Conservation (phyloP, 2,113 vertebrate species). For the Lophius piscatorius region DNA sequence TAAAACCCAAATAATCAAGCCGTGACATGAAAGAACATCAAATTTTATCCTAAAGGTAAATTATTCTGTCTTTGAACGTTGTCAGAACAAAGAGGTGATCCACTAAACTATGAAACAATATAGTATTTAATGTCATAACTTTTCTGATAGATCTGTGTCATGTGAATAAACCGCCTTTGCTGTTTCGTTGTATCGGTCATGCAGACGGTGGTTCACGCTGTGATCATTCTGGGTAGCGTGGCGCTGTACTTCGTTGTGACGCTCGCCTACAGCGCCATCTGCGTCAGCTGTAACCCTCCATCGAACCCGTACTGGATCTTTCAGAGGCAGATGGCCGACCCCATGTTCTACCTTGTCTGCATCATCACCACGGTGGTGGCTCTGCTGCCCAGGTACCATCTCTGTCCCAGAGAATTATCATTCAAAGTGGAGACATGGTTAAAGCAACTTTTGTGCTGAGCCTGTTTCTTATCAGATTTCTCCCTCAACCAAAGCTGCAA, state of each 20-base stretch:
- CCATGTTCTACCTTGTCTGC: slow-evolving; percentile 89
- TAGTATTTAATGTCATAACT: too few relatives aligned
- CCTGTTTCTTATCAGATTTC: too few relatives aligned
- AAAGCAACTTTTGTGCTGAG: too few relatives aligned
- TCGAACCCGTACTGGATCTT: slow-evolving; percentile 88
- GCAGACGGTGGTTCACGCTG: slow-evolving; percentile 86
- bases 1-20: too few relatives aligned
- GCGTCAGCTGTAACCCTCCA: slow-evolving; percentile 87
- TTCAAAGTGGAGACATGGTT: not conserved
- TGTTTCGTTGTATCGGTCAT: slow-evolving; percentile 16
- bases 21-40: too few relatives aligned
- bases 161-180: not conserved
- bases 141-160: too few relatives aligned
- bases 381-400: slow-evolving; percentile 89
- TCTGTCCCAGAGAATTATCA: too few relatives aligned
- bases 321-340: slow-evolving; percentile 86
- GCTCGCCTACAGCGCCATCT: slow-evolving; percentile 82
- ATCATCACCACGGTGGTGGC: slow-evolving; percentile 85
- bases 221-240: slow-evolving; percentile 85
- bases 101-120: too few relatives aligned
- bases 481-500: too few relatives aligned
- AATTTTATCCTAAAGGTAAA: too few relatives aligned
- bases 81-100: too few relatives aligned
- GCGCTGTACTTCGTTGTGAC: slow-evolving; percentile 82
- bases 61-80: too few relatives aligned